Evolutionary conservation across 1,140 invertebrate species (phyloP), one percentile per base, ranked within the genome.

Genomic region (Protaetia brevitarsis): DNA sequence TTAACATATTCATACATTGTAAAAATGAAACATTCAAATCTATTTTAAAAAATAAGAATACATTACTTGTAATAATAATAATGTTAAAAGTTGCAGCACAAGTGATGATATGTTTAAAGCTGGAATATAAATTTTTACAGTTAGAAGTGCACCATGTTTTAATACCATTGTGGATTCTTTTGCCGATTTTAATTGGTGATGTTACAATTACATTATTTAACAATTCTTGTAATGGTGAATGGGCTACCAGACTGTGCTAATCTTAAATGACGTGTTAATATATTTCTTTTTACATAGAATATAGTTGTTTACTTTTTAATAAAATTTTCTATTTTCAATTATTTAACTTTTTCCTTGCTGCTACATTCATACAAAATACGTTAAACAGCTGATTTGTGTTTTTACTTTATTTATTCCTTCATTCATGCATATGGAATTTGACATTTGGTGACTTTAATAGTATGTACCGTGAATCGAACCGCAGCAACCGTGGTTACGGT

Each of bases 1-100:
- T 95, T 72, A 89, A 93, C 72, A 91, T 95, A 80, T 87, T 95
- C 66, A 89, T 89, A 1, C 89, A 91, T 70, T 95, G 90, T 75
- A 88, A 90, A 78, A 91, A 90, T 79, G 88, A 85, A 78, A 84
- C 80, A 70, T 83, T 84, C 68, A 84, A 71, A 76, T 87, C 78
- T 64, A 82, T 81, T 72, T 84, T 84, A 69, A 85, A 84, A 67
- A 81, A 80, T 74, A 87, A 87, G 78, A 89, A 93, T 81, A 81
- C 87, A 27, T 90, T 89, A 85, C 89, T 93, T 72, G 87, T 94
- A 68, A 79, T 84, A n/a, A 85, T 87, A 27, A 87, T 91, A 27
- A 76, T 88, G 7, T 80, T 94, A 13, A 94, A 94, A 82, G 83
- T 95, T 72, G 83, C 86, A 45, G 88, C 89, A 6, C 89, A 95